Conservation (phyloP, 2,888 invertebrate genomes). For the Agrilus mali region DNA sequence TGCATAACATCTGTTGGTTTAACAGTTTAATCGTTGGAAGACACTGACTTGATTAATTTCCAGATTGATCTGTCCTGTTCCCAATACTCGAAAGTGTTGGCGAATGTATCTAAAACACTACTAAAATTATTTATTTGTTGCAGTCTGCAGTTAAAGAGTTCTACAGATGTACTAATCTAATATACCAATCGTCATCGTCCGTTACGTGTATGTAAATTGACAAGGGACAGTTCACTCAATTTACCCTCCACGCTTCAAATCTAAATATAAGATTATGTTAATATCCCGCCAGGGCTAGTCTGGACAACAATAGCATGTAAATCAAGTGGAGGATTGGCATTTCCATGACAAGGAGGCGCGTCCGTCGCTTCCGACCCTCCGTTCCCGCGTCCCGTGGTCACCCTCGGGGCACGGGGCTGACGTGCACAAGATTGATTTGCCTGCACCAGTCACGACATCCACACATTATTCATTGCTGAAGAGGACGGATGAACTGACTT, state of each 20-base stretch:
- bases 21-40: no score
- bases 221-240: slow-evolving; percentile 7
- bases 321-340: slow-evolving; percentile 31
- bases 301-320: slow-evolving; percentile 23
- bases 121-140: no score
- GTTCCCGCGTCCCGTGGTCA: neutral
- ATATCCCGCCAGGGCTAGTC: slow-evolving; percentile 18
- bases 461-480: slow-evolving; percentile 28
- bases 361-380: slow-evolving; percentile 11
- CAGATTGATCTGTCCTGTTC: no score
- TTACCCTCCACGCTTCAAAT: slow-evolving; percentile 16
- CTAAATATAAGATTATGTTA: slow-evolving; percentile 24
- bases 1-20: no score
- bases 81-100: no score
- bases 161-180: no score
- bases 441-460: slow-evolving; percentile 27
- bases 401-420: neutral
- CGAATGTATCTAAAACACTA: no score
- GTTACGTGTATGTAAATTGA: no score
- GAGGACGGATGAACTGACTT: slow-evolving; percentile 1
- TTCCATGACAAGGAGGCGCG: slow-evolving; percentile 22
- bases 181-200: no score
- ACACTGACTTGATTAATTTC: no score
- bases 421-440: slow-evolving; percentile 24
- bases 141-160: no score